A percentile compares a stretch with the other conserved stretches of the same genome.
Conservation (phyloP, 2,888 invertebrate species). For the Fabriciana adippe region DNA sequence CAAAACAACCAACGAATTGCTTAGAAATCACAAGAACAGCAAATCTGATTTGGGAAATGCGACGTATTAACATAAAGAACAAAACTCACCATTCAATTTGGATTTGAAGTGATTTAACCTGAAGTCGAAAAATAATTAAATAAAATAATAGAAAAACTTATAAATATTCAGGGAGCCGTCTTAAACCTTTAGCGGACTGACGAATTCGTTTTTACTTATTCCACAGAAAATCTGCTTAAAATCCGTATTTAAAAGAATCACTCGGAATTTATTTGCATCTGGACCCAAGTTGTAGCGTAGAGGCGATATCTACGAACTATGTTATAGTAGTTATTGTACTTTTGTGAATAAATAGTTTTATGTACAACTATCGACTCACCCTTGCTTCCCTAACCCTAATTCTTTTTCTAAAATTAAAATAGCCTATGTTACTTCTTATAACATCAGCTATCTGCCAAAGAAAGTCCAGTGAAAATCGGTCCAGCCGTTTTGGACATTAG, state of each 20-base stretch:
- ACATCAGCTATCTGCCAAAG: no score
- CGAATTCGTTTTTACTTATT: slow-evolving; percentile 82
- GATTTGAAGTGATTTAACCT: slow-evolving; percentile 24
- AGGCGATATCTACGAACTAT: neutral
- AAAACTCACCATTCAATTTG: slow-evolving; percentile 24
- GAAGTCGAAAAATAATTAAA: slow-evolving; percentile 55
- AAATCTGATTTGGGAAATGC: slow-evolving; percentile 3
- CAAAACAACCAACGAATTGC: no score
- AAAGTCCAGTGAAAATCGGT: no score
- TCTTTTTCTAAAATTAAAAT: no score
- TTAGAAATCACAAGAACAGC: no score
- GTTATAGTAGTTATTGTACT: neutral
- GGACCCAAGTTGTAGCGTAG: slow-evolving; percentile 43
- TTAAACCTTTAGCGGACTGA: slow-evolving; percentile 78
- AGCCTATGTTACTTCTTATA: no score
- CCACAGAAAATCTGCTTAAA: slow-evolving; percentile 82
- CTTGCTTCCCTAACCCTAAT: no score
- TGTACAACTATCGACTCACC: no score
- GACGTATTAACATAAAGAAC: slow-evolving; percentile 9
- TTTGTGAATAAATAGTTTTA: no score
- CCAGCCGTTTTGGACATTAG: no score
- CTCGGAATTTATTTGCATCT: slow-evolving; percentile 77
- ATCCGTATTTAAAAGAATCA: slow-evolving; percentile 82
- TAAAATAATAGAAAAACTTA: slow-evolving; percentile 81
- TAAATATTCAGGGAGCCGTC: slow-evolving; percentile 76